A percentile compares a stretch with the other conserved stretches of the same genome.
Evolutionary conservation across 92 coral and sea anemone species (phyloP).

Genomic region (Virgularia gustaviana): DNA sequence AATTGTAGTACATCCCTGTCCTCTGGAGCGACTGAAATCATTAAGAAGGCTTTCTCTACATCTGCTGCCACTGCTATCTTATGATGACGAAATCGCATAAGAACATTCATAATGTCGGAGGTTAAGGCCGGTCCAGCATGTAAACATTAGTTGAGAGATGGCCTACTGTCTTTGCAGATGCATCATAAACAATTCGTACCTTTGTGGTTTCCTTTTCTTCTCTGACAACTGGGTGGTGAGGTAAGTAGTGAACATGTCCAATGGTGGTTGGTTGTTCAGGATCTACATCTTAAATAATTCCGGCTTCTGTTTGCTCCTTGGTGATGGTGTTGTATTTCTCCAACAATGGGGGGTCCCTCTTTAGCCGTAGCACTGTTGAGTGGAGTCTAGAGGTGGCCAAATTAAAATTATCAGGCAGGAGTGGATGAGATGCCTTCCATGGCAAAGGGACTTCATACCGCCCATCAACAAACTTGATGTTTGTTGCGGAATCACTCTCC

Average conservation of each 20-base stretch:
- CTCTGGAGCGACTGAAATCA: conserved; percentile 39
- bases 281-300: conserved; percentile 45
- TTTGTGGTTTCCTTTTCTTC: conserved; percentile 50
- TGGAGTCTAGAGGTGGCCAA: conserved; percentile 44
- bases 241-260: conserved; percentile 35
- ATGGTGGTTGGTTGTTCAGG: conserved; percentile 3
- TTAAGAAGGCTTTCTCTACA: conserved; percentile 33
- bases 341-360: conserved; percentile 41
- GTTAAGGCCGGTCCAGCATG: conserved; percentile 41
- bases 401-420: conserved; percentile 40
- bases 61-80: conserved; percentile 35
- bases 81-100: conserved; percentile 39
- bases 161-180: conserved; percentile 36
- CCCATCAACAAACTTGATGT: conserved; percentile 45
- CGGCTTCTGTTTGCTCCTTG: conserved; percentile 36
- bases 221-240: conserved; percentile 48
- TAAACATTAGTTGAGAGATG: conserved; percentile 46
- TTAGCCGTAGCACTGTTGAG: conserved; percentile 38
- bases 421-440: conserved; percentile 47
- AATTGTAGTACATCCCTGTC: conserved; percentile 43
- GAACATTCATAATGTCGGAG: conserved; percentile 29
- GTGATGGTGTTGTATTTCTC: conserved; percentile 43
- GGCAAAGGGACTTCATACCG: conserved; percentile 58
- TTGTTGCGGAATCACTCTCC: too few relatives aligned
- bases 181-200: conserved; percentile 49